These are phyloP conservation scores for Drosophila prolongata DNA, from an alignment of 2,888 invertebrate genomes.

Conservation along the genomic window DNA sequence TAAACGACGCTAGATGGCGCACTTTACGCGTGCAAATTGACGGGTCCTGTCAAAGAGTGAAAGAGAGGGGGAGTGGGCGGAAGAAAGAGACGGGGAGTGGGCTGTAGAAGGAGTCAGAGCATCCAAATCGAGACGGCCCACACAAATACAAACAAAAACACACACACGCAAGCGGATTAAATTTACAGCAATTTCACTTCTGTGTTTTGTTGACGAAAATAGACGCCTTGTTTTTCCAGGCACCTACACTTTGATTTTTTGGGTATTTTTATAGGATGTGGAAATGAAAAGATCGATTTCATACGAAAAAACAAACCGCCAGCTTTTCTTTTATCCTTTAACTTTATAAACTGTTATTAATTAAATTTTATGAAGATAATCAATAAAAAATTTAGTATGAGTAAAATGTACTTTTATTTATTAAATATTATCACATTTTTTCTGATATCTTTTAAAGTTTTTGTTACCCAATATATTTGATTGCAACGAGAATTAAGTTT, in stretches of 20 bases:
- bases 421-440: too few species aligned
- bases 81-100: slow-evolving; percentile 17
- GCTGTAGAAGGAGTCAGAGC: slow-evolving; percentile 32
- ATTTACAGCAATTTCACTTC: slow-evolving; percentile 69
- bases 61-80: slow-evolving; percentile 24
- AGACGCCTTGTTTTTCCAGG: slow-evolving; percentile 46
- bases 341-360: too few species aligned
- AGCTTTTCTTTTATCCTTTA: too few species aligned
- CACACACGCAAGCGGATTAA: slow-evolving; percentile 57
- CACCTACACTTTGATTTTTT: not conserved
- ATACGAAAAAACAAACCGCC: too few species aligned
- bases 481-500: too few species aligned
- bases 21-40: slow-evolving; percentile 76
- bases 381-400: too few species aligned
- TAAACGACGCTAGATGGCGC: slow-evolving; percentile 76
- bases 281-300: too few species aligned
- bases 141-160: slow-evolving; percentile 6
- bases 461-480: too few species aligned
- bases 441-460: too few species aligned
- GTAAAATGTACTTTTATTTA: too few species aligned
- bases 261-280: not conserved
- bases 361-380: too few species aligned
- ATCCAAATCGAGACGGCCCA: slow-evolving; percentile 12
- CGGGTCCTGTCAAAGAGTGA: slow-evolving; percentile 32
- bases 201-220: slow-evolving; percentile 55